Base-by-base conservation (phyloP, 2,888 invertebrate genomes). In the Dasypolia templi region DNA sequence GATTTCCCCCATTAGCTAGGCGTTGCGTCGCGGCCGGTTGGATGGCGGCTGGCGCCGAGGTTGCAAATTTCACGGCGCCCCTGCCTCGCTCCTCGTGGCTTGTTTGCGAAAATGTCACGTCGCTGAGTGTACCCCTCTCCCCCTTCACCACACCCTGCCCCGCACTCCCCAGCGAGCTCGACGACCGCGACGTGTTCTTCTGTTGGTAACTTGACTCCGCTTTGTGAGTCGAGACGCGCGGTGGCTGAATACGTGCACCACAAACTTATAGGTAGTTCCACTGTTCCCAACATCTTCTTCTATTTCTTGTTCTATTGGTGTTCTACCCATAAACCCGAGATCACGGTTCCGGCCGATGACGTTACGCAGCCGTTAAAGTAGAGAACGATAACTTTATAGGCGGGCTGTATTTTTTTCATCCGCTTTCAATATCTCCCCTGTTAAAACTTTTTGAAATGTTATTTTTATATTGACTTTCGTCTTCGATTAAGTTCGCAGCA, bases 101-200 rank as follows among this genome's bases (percentile, higher is more conserved):
- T 94, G 93, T 94, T 94, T 94, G 93, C 92, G 92, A 93, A 92
- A 94, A 94, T 94, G 93, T 94, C 94, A 94, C 94, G 93, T 94
- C 91, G 90, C 87, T 82, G 85, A 87, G 88, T 84, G 88, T 88
- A 84, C 88, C 87, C 85, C 81, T 80, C 84, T 83, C 77, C 81
- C 71, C 87, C 84, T 79, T 67, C 55, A 49, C 42, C 79, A 79
- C 79, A 82, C 77, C 80, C 79, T 77, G 75, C 81, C 74, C 78
- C 80, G 81, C 79, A 73, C 82, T 76, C 83, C 81, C 83, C 80
- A 77, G 77, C 66, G 82, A 81, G 78, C 85, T 85, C 83, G 86
- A 84, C 87, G 86, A 88, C 88, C 90, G 87, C 88, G 89, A 89
- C 90, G 89, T 90, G 89, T 90, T 91, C 91, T 89, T 89, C 89